Percentiles rank a stretch among this genome's conserved stretches.
Conservation (phyloP, 1,140 invertebrate genomes). For the Magallana ariakensis region DNA sequence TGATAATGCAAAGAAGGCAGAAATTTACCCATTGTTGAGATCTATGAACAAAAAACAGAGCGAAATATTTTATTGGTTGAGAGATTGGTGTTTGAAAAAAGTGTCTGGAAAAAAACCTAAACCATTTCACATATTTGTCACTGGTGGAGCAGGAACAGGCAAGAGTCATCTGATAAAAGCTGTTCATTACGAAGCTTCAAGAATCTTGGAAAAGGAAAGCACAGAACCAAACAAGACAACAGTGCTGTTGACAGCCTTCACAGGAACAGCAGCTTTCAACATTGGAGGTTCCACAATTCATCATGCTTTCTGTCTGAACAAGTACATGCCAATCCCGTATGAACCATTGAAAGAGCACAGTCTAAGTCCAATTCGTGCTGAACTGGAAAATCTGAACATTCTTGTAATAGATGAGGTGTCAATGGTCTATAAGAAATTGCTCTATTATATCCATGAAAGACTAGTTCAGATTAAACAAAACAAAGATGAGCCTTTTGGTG, state of each 20-base stretch:
- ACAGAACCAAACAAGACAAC: conserved; percentile 32
- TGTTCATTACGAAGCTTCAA: conserved; percentile 54
- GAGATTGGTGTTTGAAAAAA: conserved; percentile 49
- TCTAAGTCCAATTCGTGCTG: conserved; percentile 25
- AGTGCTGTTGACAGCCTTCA: conserved; percentile 47
- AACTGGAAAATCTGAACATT: conserved; percentile 33
- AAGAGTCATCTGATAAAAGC: conserved; percentile 58
- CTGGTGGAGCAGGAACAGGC: conserved; percentile 54
- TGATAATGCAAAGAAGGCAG: not conserved
- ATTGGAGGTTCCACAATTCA: conserved; percentile 51
- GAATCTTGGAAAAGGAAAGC: conserved; percentile 38
- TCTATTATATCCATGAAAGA: conserved; percentile 47
- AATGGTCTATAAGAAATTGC: conserved; percentile 51
- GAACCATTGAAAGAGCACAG: conserved; percentile 42
- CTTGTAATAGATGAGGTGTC: conserved; percentile 57
- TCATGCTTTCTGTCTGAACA: conserved; percentile 39
- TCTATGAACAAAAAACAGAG: conserved; percentile 30
- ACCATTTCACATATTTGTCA: conserved; percentile 55
- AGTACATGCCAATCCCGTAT: conserved; percentile 37
- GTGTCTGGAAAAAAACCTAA: conserved; percentile 34
- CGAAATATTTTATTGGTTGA: conserved; percentile 51
- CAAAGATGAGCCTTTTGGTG: not conserved
- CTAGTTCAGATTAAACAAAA: conserved; percentile 31
- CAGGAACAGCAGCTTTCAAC: conserved; percentile 52
- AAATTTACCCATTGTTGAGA: not conserved